A percentile compares a stretch with the other conserved stretches of the same genome.
Evolutionary conservation across 2,113 vertebrate species (phyloP).

Genomic region (Cryptomyrus ogoouensis): DNA sequence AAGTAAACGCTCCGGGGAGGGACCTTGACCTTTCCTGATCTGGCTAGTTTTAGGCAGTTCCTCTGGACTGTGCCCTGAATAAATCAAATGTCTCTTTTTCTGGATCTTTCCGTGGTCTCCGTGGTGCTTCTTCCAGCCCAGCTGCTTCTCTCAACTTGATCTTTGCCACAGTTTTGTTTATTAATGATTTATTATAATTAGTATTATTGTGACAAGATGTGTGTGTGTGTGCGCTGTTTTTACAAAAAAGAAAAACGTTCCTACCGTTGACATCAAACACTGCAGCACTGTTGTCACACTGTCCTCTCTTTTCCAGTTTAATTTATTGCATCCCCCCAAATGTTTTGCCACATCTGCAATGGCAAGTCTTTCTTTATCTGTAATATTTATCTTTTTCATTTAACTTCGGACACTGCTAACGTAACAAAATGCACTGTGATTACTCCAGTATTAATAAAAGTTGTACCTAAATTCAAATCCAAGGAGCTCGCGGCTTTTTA

Average conservation of each 20-base stretch:
- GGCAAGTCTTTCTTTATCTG: constrained; percentile 53
- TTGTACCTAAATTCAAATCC: constrained; percentile 83
- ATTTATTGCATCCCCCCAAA: constrained; percentile 67
- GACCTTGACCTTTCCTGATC: background rate
- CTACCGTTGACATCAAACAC: constrained; percentile 62
- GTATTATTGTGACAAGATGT: constrained; percentile 42
- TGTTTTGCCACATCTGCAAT: constrained; percentile 44
- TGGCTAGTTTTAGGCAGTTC: background rate
- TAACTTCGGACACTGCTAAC: constrained; percentile 88
- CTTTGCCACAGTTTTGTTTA: constrained; percentile 27
- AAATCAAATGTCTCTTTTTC: background rate
- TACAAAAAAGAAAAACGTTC: constrained; percentile 45
- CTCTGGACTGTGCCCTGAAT: background rate
- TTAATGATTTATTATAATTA: constrained; percentile 25
- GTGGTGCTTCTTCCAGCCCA: constrained; percentile 9
- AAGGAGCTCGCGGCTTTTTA: constrained; percentile 24
- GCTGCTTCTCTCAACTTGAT: constrained; percentile 21
- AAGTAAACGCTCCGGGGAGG: background rate
- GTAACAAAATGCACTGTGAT: constrained; percentile 98
- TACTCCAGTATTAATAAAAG: constrained; percentile 99
- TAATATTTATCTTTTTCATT: constrained; percentile 60
- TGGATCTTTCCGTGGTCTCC: background rate
- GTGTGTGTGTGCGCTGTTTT: constrained; percentile 31
- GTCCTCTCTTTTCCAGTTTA: constrained; percentile 41
- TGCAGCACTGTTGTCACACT: constrained; percentile 68